Conservation (phyloP, 64 coral and sea anemone genomes). For the Pocillopora verrucosa region DNA sequence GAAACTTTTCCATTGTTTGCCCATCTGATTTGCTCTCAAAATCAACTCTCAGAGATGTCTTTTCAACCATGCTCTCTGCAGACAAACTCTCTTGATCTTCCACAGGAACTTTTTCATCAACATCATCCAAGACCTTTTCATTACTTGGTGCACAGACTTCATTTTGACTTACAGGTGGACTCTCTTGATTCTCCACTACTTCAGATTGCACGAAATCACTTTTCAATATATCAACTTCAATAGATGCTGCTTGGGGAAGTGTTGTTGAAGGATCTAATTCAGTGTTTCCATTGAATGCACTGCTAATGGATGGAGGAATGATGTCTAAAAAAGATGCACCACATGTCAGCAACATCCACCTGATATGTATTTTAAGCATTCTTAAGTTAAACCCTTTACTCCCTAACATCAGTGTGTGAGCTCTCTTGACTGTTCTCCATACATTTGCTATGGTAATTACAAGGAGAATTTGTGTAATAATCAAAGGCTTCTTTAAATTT, state of each 20-base stretch:
- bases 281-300: background rate
- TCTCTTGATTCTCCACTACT: background rate
- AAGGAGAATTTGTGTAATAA: too few species aligned
- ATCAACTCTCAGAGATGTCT: background rate
- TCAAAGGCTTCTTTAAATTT: too few species aligned
- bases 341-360: background rate
- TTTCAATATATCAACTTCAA: conserved; percentile 28
- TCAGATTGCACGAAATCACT: background rate
- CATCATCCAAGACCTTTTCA: background rate
- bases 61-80: too few species aligned
- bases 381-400: too few species aligned
- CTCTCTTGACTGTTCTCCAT: too few species aligned
- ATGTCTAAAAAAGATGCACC: conserved; percentile 5
- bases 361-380: background rate
- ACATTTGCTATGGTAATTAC: too few species aligned
- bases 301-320: conserved; percentile 28
- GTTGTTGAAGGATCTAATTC: background rate
- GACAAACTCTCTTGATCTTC: background rate
- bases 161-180: background rate
- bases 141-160: background rate
- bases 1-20: too few species aligned
- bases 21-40: background rate
- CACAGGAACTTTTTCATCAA: background rate
- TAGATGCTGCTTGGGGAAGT: background rate
- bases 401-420: too few species aligned